Evolutionary conservation across 2,797 vertebrate genomes (phyloP).

Genomic region (Periparus ater): DNA sequence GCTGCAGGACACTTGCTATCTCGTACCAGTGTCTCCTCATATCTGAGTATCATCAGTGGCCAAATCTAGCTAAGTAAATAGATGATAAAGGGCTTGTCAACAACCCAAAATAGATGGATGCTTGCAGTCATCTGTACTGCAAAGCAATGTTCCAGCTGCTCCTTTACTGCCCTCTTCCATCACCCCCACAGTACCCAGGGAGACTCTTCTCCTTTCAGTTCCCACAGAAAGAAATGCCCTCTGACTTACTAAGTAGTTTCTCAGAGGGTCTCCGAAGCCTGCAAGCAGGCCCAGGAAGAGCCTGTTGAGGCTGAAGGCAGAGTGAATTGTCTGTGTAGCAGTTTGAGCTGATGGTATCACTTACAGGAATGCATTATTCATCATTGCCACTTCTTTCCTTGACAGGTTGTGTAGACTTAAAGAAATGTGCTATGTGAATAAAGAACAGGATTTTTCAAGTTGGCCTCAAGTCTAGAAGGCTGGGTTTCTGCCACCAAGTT

Average conservation of each 20-base stretch:
- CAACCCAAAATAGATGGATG: background rate
- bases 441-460: slow-evolving; percentile 17
- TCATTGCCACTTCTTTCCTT: slow-evolving; percentile 11
- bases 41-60: background rate
- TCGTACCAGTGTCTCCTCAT: background rate
- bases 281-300: background rate
- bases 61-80: background rate
- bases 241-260: background rate
- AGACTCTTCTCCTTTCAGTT: background rate
- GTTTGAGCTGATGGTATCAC: slow-evolving; percentile 12
- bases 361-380: slow-evolving; percentile 46
- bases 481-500: background rate
- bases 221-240: background rate
- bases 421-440: slow-evolving; percentile 50
- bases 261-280: slow-evolving; percentile 8
- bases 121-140: background rate
- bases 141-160: background rate
- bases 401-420: background rate
- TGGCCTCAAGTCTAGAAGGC: background rate
- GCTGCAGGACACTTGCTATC: background rate
- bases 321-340: background rate
- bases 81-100: background rate
- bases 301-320: background rate
- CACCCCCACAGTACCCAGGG: background rate
- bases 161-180: background rate